These are phyloP conservation scores for Vespertilio murinus DNA, from an alignment of 2,797 vertebrate species.

Conservation along the genomic window DNA sequence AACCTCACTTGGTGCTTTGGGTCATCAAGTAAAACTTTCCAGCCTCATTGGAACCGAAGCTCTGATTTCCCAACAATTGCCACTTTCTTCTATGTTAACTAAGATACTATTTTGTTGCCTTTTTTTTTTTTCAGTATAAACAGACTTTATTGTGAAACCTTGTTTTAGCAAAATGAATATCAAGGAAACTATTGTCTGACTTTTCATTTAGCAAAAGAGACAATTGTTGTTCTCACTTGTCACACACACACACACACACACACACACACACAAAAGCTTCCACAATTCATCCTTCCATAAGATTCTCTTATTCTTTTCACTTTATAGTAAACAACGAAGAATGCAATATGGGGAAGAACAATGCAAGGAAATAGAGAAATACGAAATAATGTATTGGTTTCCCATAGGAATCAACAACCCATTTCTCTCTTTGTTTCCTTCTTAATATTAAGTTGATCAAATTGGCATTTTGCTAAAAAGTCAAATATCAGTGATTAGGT, in stretches of 20 bases:
- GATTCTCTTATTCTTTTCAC: slow-evolving; percentile 4
- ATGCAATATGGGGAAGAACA: background rate
- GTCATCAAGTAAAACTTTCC: background rate
- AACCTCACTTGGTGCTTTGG: background rate
- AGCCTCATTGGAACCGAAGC: background rate
- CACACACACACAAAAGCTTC: background rate
- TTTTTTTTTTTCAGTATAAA: slow-evolving; percentile 24
- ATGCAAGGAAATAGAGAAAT: background rate
- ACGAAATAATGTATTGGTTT: background rate
- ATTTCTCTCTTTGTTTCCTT: background rate
- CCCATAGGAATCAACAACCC: background rate
- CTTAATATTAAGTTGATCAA: background rate
- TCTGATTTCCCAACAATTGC: background rate
- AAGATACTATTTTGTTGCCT: slow-evolving; percentile 9
- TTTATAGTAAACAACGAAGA: slow-evolving; percentile 38
- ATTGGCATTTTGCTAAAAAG: background rate
- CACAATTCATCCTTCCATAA: slow-evolving; percentile 43
- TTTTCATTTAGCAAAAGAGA: slow-evolving; percentile 53
- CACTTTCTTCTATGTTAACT: slow-evolving; percentile 37
- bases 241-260: background rate
- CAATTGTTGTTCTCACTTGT: slow-evolving; percentile 9
- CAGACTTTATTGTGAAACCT: background rate
- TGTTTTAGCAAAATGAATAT: slow-evolving; percentile 23
- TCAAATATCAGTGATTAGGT: background rate
- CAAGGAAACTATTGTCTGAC: slow-evolving; percentile 6